Evolutionary conservation across 2,888 invertebrate genomes (phyloP).

Genomic region (Dusona sp.): DNA sequence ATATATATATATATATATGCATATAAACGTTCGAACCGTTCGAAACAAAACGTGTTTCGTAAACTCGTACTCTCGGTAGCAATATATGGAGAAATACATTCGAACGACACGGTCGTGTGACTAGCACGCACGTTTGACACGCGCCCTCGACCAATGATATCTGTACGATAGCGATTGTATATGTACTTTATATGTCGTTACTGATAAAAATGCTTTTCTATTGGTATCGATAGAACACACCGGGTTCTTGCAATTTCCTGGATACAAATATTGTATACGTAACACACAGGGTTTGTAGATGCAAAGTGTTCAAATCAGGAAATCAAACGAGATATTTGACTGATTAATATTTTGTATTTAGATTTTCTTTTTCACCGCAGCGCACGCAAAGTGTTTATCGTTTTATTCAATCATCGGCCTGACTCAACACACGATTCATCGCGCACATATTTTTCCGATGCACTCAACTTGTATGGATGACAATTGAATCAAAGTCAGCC

Average conservation of each 20-base stretch:
- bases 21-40: constrained; percentile 33
- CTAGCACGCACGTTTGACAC: constrained; percentile 42
- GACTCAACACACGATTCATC: not conserved
- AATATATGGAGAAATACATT: constrained; percentile 46
- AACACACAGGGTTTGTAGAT: constrained; percentile 15
- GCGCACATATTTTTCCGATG: not conserved
- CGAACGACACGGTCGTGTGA: constrained; percentile 48
- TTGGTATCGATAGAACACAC: constrained; percentile 15
- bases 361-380: not conserved
- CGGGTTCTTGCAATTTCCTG: constrained; percentile 50
- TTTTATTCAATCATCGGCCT: not conserved
- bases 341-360: constrained; percentile 2
- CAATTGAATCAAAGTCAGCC: not conserved
- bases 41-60: constrained; percentile 59
- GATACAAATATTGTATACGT: constrained; percentile 31
- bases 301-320: constrained; percentile 21
- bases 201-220: constrained; percentile 9
- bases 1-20: not conserved
- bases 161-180: constrained; percentile 12
- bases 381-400: not conserved
- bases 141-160: constrained; percentile 47
- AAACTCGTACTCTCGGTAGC: constrained; percentile 45
- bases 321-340: constrained; percentile 19
- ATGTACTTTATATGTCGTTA: constrained; percentile 1
- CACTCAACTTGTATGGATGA: not conserved